Evolutionary conservation across 2,797 vertebrate species (phyloP).

Genomic region (Fratercula arctica): DNA sequence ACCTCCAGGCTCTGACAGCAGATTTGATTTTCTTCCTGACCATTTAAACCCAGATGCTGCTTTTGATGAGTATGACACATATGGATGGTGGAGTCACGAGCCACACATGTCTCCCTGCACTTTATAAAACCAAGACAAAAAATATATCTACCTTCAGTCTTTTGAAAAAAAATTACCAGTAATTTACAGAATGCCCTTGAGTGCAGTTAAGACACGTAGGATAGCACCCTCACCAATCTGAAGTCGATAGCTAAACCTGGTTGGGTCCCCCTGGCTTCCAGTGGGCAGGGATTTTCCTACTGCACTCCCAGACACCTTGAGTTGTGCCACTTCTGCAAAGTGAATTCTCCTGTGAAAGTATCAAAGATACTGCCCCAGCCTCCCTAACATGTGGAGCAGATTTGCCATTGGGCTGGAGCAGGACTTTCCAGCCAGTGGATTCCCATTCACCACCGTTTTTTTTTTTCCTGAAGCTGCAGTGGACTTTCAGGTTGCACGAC

Average conservation of each 20-base stretch:
- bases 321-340: neutral
- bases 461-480: neutral
- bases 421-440: neutral
- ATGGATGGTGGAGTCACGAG: neutral
- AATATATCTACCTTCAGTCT: neutral
- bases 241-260: neutral
- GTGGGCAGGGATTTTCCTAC: neutral
- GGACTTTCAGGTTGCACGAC: neutral
- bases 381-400: neutral
- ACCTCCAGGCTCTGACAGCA: neutral
- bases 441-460: neutral
- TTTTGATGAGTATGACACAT: neutral
- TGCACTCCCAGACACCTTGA: neutral
- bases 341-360: neutral
- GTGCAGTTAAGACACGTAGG: neutral
- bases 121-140: neutral
- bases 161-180: neutral
- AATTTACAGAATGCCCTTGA: neutral
- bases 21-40: slow-evolving; percentile 23
- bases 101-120: accelerated
- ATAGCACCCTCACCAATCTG: neutral
- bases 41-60: neutral
- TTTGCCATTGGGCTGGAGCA: neutral
- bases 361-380: neutral
- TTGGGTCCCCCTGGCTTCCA: neutral